phyloP scores from a whole-genome alignment of 2,888 invertebrate species.

The Ectemnius cavifrons region DNA sequence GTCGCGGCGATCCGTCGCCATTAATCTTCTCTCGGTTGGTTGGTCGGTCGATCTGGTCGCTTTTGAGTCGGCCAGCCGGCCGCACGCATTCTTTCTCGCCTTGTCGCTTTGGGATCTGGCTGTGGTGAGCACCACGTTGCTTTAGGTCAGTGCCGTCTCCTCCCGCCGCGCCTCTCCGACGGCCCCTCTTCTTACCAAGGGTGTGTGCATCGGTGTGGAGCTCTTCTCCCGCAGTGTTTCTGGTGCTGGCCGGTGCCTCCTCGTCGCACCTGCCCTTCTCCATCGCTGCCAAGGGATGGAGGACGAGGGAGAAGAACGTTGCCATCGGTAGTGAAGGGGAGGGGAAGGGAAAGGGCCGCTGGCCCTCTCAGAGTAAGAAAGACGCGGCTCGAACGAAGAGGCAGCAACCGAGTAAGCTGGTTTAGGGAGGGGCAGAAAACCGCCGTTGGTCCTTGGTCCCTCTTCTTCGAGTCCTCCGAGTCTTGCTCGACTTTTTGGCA shows the following conservation, averaged over 20 bases:
- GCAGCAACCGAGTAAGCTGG: conserved; percentile 51
- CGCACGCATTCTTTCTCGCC: conserved; percentile 53
- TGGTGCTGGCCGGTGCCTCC: conserved; percentile 28
- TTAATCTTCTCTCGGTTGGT: conserved; percentile 41
- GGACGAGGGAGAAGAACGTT: conserved; percentile 3
- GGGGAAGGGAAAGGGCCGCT: conserved; percentile 3
- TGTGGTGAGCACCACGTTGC: conserved; percentile 68
- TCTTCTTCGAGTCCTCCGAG: conserved; percentile 55
- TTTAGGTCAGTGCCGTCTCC: conserved; percentile 73
- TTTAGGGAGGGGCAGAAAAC: conserved; percentile 63
- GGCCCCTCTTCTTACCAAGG: conserved; percentile 14
- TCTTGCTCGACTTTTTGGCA: conserved; percentile 62
- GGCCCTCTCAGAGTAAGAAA: conserved; percentile 1
- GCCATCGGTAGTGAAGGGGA: not conserved
- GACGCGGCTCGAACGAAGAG: conserved; percentile 2
- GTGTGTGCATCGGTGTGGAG: too few species aligned
- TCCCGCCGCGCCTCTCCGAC: conserved; percentile 31
- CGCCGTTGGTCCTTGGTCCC: conserved; percentile 58
- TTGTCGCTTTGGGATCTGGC: conserved; percentile 60
- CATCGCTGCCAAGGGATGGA: conserved; percentile 1
- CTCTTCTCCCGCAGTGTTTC: too few species aligned
- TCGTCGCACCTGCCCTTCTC: conserved; percentile 39
- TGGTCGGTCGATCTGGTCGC: conserved; percentile 42
- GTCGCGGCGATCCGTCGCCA: conserved; percentile 40
- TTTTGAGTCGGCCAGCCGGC: conserved; percentile 36